These are phyloP conservation scores for Thymelicus lineola DNA, from an alignment of 2,888 invertebrate species.

Conservation along the genomic window DNA sequence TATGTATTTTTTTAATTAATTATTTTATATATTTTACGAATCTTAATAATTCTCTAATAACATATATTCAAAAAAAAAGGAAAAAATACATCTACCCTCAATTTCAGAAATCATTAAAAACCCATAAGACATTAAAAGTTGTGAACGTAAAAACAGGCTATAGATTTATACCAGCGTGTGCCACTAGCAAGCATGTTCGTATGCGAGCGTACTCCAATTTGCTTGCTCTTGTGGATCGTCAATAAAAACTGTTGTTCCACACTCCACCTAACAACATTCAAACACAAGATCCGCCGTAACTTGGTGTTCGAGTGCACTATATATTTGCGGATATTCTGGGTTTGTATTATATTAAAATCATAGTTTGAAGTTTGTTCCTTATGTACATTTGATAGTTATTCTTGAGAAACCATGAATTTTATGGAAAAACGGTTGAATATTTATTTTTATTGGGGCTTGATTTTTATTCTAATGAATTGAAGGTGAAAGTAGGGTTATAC, in stretches of 20 bases:
- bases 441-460: too few relatives aligned
- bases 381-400: too few relatives aligned
- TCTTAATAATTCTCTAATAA: too few relatives aligned
- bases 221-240: conserved; percentile 11
- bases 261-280: conserved; percentile 25
- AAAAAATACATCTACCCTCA: too few relatives aligned
- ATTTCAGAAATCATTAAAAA: not conserved
- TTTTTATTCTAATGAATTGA: too few relatives aligned
- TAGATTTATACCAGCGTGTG: not conserved
- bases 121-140: not conserved
- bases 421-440: too few relatives aligned
- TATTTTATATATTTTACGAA: too few relatives aligned
- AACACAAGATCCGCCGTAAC: conserved; percentile 18
- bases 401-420: too few relatives aligned
- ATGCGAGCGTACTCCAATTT: conserved; percentile 16
- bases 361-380: too few relatives aligned
- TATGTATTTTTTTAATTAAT: too few relatives aligned
- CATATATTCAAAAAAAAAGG: too few relatives aligned
- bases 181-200: not conserved
- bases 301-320: not conserved
- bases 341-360: not conserved
- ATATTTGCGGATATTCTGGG: not conserved
- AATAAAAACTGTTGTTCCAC: conserved; percentile 21
- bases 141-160: not conserved
- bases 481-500: too few relatives aligned